These are phyloP conservation scores for Cyclophora punctaria DNA, from an alignment of 2,888 invertebrate genomes.

Conservation along the genomic window DNA sequence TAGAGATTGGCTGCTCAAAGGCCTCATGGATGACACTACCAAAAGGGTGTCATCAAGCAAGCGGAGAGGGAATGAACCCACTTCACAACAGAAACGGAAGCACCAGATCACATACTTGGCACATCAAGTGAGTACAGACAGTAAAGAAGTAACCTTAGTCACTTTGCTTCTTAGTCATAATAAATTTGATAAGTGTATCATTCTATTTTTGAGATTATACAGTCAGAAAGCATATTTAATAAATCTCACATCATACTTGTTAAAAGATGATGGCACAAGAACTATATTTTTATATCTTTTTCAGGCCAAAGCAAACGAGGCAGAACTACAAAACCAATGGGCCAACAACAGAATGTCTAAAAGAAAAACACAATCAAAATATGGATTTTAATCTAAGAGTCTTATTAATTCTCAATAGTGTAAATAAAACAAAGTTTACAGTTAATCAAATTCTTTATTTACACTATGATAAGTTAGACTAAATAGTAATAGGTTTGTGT, in stretches of 20 bases:
- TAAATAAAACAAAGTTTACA: neutral
- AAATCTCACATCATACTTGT: too few species aligned
- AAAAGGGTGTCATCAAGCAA: constrained; percentile 66
- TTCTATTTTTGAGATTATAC: too few species aligned
- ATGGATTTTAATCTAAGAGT: constrained; percentile 84
- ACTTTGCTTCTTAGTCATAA: too few species aligned
- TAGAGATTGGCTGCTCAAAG: constrained; percentile 88
- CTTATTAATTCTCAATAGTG: neutral
- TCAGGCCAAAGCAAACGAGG: constrained; percentile 95
- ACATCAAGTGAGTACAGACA: constrained; percentile 72
- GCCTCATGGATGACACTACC: constrained; percentile 81
- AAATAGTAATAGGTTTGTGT: constrained; percentile 1
- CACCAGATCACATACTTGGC: constrained; percentile 98
- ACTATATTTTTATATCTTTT: constrained; percentile 31
- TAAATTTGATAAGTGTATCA: too few species aligned
- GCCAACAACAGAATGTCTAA: constrained; percentile 88
- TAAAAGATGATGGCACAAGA: too few species aligned
- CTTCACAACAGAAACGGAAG: constrained; percentile 85
- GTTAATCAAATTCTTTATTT: constrained; percentile 3
- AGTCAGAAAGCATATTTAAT: too few species aligned
- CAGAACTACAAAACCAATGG: constrained; percentile 96
- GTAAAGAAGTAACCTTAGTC: too few species aligned
- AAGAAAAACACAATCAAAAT: constrained; percentile 94
- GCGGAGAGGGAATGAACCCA: constrained; percentile 76
- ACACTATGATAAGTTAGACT: constrained; percentile 10